A percentile compares a stretch with the other conserved stretches of the same genome.
Conservation (phyloP, 2,113 vertebrate species). For the Myocastor coypus region DNA sequence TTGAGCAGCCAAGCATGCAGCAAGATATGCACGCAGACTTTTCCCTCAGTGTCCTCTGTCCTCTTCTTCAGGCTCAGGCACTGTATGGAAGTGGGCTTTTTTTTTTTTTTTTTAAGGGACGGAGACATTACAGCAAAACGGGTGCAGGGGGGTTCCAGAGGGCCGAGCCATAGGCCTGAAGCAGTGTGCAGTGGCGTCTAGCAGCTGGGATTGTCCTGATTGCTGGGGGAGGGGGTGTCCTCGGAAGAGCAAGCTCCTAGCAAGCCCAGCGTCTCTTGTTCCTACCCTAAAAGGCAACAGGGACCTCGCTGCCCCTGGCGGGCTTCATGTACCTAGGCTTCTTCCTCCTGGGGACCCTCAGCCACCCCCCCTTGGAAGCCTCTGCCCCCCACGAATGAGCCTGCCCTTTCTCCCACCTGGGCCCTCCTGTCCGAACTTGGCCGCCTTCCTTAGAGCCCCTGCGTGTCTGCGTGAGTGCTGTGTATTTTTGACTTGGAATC, state of each 20-base stretch:
- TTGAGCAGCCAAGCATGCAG: not conserved
- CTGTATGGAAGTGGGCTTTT: conserved; percentile 2
- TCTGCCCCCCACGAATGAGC: not conserved
- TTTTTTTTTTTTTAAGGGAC: conserved; percentile 1
- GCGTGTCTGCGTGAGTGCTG: conserved; percentile 74
- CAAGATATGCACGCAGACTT: not conserved
- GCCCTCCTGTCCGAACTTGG: conserved; percentile 75
- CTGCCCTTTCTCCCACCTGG: conserved; percentile 66
- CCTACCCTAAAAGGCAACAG: conserved; percentile 25
- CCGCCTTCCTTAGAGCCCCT: conserved; percentile 64
- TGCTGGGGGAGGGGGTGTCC: not conserved
- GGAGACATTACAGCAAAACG: conserved; percentile 57
- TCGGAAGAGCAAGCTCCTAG: conserved; percentile 35
- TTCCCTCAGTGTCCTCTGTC: conserved; percentile 15
- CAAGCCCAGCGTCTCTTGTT: not conserved
- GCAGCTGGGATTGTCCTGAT: conserved; percentile 61
- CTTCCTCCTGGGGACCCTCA: conserved; percentile 38
- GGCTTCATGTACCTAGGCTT: not conserved
- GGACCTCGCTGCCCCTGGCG: not conserved
- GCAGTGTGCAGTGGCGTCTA: conserved; percentile 63
- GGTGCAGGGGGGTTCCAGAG: conserved; percentile 72
- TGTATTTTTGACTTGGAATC: conserved; percentile 81
- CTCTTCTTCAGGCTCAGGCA: conserved; percentile 38
- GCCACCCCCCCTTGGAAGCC: not conserved
- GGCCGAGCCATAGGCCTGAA: conserved; percentile 35